phyloP scores from a whole-genome alignment of 2,888 invertebrate species.

The Phoronis australis region DNA sequence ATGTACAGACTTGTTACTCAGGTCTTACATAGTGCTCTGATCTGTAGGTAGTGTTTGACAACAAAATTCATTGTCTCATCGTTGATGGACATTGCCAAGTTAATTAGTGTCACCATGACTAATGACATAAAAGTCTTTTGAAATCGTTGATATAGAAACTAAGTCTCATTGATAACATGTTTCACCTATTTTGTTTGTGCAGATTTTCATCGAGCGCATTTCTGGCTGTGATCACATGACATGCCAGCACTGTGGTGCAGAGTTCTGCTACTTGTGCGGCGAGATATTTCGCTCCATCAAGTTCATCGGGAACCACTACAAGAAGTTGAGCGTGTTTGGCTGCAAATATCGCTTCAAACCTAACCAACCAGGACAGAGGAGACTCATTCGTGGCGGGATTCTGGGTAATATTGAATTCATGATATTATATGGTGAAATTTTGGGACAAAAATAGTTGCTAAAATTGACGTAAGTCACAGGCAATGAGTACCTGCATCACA shows the following conservation, averaged over 20 bases:
- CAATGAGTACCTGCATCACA: too few species aligned
- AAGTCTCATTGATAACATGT: too few species aligned
- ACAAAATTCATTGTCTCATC: too few species aligned
- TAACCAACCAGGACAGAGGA: constrained; percentile 41
- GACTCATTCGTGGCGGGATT: constrained; percentile 47
- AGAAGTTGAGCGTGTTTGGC: constrained; percentile 49
- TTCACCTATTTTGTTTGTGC: too few species aligned
- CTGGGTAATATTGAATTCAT: constrained; percentile 35
- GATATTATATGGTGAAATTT: not conserved
- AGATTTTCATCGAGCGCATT: constrained; percentile 52
- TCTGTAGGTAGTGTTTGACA: too few species aligned
- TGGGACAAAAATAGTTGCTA: not conserved
- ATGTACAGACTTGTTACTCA: too few species aligned
- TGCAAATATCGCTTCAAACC: constrained; percentile 51
- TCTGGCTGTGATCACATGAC: constrained; percentile 55
- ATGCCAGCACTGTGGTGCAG: constrained; percentile 48
- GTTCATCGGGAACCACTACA: constrained; percentile 52
- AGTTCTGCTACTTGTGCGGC: constrained; percentile 55
- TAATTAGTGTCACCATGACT: too few species aligned
- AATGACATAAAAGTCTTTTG: too few species aligned
- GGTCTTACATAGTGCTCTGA: too few species aligned
- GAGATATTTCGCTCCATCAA: constrained; percentile 44
- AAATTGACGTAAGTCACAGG: not conserved
- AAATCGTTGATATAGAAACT: too few species aligned
- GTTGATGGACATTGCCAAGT: too few species aligned